These are phyloP conservation scores for Protobothrops mucrosquamatus DNA, from an alignment of 2,113 vertebrate genomes.

Conservation along the genomic window DNA sequence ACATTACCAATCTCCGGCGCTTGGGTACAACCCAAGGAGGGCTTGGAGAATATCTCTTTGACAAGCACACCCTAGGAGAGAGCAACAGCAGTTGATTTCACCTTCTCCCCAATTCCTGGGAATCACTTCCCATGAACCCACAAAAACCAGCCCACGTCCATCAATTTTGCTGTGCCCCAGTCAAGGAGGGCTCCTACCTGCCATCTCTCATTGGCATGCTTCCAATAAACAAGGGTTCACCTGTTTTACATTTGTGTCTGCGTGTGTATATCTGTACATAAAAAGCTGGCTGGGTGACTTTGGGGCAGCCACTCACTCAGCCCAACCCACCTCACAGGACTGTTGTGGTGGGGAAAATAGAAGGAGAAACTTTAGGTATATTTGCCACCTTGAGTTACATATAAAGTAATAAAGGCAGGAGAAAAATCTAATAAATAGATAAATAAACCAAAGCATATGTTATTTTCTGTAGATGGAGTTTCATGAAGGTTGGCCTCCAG, in stretches of 20 bases:
- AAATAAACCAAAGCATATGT: no score
- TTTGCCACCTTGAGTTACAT: no score
- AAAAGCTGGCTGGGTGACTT: background rate
- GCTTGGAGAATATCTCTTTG: slow-evolving; percentile 60
- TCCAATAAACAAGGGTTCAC: slow-evolving; percentile 50
- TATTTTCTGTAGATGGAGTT: background rate
- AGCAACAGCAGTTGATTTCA: slow-evolving; percentile 59
- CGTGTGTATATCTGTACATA: background rate
- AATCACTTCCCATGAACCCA: slow-evolving; percentile 2
- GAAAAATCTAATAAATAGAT: no score
- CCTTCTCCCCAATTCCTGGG: background rate
- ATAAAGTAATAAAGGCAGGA: no score
- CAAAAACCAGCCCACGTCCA: background rate
- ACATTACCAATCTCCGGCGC: slow-evolving; percentile 73
- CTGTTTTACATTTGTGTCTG: background rate
- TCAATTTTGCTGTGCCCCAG: background rate
- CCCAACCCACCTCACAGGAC: no score
- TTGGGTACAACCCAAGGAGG: slow-evolving; percentile 60
- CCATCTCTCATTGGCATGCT: slow-evolving; percentile 31
- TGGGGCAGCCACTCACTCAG: background rate
- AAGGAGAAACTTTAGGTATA: no score
- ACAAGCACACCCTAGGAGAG: slow-evolving; percentile 53
- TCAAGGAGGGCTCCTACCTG: slow-evolving; percentile 4
- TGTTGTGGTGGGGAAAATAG: no score
- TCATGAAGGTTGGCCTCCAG: background rate